Base-by-base conservation (phyloP, 2,888 invertebrate genomes). In the Teleogryllus oceanicus region DNA sequence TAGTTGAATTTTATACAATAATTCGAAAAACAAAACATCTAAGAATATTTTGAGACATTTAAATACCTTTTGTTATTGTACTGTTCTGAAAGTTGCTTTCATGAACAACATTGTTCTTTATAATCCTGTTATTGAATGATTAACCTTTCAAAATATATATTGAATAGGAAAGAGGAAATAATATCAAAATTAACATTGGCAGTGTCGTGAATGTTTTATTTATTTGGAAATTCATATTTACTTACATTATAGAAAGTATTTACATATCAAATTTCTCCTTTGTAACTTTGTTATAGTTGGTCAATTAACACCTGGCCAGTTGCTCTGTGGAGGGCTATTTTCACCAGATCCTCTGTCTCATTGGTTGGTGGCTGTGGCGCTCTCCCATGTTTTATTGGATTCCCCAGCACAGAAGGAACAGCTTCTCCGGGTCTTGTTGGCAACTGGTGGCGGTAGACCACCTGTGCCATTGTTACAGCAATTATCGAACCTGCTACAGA, bases 291-390 rank as follows among this genome's bases (percentile, higher is more conserved):
- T 82, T 83, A 18, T 75, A 84, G 84, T 84, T 62, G 83, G 81
- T 86, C 78, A n/a, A 16, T 86, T 90, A 76, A 89, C 89, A 62
- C 88, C 89, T 82, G 97, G 99, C 0, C 98, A 98, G 87, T 88
- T 98, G 37, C 89, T 99, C 16, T 98, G 98, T 86, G 94, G 96
- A 2, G 98, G 98, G 0, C 88, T 98, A 49, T 97, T 98, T 87
- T 96, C 95, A 78, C 88, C 91, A 0, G 98, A 98, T 86, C 89
- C 94, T 0, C 88, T 97, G 49, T 96, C 96, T 50, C 97, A 96
- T 87, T 99, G 99, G 99, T 96, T 98, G 88, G 94, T 97, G 0
- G 92, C 97, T 0, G 94, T 97, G 0, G 96, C 97, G 0, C 88
- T 99, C 49, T 93, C 96, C 86, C 97, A 99, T 85, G 93, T 95